Percentiles rank a stretch among this genome's conserved stretches.
phyloP scores from a whole-genome alignment of 1,140 invertebrate species.

The Dreissena rostriformis region DNA sequence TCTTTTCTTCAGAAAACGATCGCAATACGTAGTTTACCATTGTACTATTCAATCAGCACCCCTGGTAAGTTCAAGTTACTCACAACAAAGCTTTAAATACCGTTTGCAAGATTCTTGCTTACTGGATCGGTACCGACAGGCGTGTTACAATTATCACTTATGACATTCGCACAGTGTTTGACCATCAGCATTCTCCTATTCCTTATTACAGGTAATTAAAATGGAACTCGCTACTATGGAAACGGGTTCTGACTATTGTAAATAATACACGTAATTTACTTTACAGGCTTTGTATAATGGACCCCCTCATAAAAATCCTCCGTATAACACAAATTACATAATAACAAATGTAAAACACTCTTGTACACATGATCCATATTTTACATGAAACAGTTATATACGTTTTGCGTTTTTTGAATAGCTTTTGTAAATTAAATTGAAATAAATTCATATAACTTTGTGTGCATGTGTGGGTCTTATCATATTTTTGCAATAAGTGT shows the following conservation, averaged over 20 bases:
- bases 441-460: too few species aligned
- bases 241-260: constrained; percentile 34
- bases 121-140: constrained; percentile 19
- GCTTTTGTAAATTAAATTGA: too few species aligned
- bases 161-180: constrained; percentile 2
- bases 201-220: constrained; percentile 46
- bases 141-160: constrained; percentile 24
- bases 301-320: too few species aligned
- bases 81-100: not conserved
- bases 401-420: too few species aligned
- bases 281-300: too few species aligned
- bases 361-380: too few species aligned
- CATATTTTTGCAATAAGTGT: too few species aligned
- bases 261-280: constrained; percentile 26
- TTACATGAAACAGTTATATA: too few species aligned
- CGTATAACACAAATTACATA: too few species aligned
- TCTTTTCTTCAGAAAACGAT: constrained; percentile 16
- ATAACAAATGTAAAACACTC: too few species aligned
- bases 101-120: constrained; percentile 12
- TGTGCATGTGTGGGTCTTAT: too few species aligned
- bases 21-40: not conserved
- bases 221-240: constrained; percentile 33
- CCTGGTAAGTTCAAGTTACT: not conserved
- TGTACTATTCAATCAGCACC: not conserved
- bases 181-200: constrained; percentile 19